Conservation (phyloP, 2,888 invertebrate genomes). For the Pollenia angustigena region DNA sequence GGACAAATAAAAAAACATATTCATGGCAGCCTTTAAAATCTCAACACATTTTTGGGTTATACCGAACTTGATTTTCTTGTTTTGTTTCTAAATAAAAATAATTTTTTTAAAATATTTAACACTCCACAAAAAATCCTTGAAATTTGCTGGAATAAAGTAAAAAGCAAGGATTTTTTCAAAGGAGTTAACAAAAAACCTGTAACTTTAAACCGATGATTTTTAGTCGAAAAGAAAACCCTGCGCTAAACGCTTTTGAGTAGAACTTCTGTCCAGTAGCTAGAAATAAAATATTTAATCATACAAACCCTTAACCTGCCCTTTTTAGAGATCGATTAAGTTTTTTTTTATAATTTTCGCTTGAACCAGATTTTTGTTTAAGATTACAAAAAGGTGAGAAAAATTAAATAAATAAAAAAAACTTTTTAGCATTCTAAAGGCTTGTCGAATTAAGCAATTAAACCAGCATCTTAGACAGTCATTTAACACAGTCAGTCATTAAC, state of each 20-base stretch:
- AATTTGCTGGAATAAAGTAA: constrained; percentile 14
- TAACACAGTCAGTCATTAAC: constrained; percentile 16
- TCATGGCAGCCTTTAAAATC: constrained; percentile 4
- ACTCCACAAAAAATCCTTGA: constrained; percentile 42
- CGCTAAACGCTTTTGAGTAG: constrained; percentile 20
- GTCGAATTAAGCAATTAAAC: background rate
- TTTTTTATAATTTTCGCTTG: background rate
- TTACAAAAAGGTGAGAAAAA: constrained; percentile 25
- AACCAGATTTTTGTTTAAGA: background rate
- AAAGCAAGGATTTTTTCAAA: constrained; percentile 37
- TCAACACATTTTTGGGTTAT: constrained; percentile 50
- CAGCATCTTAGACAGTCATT: constrained; percentile 34
- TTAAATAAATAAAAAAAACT: background rate
- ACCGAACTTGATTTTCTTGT: constrained; percentile 68
- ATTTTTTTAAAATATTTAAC: background rate
- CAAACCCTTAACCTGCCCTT: background rate
- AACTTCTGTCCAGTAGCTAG: constrained; percentile 28
- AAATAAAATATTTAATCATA: background rate
- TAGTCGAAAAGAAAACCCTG: background rate
- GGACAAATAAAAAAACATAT: background rate
- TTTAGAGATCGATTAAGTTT: background rate
- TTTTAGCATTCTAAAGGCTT: background rate
- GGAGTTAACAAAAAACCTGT: constrained; percentile 6
- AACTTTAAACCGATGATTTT: no score
- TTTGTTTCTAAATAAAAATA: constrained; percentile 46